These are phyloP conservation scores for Halesus radiatus DNA, from an alignment of 1,140 invertebrate species.

Conservation along the genomic window DNA sequence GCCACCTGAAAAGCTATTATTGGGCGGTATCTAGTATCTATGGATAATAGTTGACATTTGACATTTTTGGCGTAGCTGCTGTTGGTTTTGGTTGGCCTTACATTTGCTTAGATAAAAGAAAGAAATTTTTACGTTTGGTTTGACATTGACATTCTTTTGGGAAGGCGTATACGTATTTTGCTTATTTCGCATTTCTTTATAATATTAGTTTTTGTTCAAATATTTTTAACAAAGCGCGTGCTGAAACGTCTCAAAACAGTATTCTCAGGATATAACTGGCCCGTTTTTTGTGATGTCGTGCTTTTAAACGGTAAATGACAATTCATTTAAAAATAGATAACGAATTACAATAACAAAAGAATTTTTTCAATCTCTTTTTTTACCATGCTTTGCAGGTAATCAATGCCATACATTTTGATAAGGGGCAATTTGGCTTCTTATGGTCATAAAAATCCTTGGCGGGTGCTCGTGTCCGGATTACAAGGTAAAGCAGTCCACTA, in stretches of 20 bases:
- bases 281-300: conserved; percentile 32
- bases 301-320: conserved; percentile 27
- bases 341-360: conserved; percentile 24
- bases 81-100: too few species aligned
- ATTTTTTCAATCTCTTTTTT: conserved; percentile 3
- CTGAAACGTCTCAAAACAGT: neutral
- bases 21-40: too few species aligned
- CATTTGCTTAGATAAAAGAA: too few species aligned
- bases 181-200: conserved; percentile 4
- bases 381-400: conserved; percentile 48
- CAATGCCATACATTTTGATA: conserved; percentile 89
- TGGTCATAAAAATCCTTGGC: conserved; percentile 86
- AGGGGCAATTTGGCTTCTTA: conserved; percentile 88
- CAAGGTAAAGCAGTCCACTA: conserved; percentile 72
- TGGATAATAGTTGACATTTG: too few species aligned
- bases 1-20: too few species aligned
- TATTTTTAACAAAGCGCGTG: too few species aligned
- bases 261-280: neutral
- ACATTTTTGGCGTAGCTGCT: too few species aligned
- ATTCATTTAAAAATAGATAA: conserved; percentile 23
- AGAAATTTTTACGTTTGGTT: too few species aligned
- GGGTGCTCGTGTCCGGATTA: conserved; percentile 85
- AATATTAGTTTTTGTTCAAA: neutral
- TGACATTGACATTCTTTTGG: conserved; percentile 34
- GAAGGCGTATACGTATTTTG: conserved; percentile 23